phyloP scores from a whole-genome alignment of 2,113 vertebrate genomes.

The Sinocyclocheilus anshuiensis region DNA sequence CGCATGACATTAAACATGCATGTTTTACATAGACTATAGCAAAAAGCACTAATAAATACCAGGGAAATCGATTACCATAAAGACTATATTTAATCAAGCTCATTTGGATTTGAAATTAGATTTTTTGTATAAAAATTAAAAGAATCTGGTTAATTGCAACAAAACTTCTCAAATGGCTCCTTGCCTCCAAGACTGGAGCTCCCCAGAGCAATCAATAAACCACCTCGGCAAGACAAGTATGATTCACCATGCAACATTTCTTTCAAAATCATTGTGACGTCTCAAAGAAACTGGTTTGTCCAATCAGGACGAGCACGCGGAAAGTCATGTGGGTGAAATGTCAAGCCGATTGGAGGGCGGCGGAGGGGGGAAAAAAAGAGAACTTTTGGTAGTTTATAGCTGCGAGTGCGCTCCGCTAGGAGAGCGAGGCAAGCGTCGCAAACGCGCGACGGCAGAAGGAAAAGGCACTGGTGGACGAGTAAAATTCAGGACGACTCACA shows the following conservation, averaged over 20 bases:
- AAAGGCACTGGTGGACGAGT: conserved; percentile 19
- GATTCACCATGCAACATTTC: conserved; percentile 60
- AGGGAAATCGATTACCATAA: too few species aligned
- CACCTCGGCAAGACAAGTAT: conserved; percentile 59
- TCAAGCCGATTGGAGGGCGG: conserved; percentile 71
- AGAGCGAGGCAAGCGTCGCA: conserved; percentile 45
- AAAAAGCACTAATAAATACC: not conserved
- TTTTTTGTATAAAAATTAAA: not conserved
- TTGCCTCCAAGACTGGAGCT: conserved; percentile 53
- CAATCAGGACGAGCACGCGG: conserved; percentile 64
- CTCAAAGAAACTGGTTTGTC: conserved; percentile 53
- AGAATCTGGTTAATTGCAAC: conserved; percentile 60
- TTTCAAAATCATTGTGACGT: conserved; percentile 61
- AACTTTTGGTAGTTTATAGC: conserved; percentile 64
- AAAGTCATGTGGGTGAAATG: conserved; percentile 65
- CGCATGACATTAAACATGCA: not conserved
- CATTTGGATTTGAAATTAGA: not conserved
- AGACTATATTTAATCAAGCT: not conserved
- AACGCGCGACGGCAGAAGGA: conserved; percentile 31
- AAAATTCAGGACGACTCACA: conserved; percentile 42
- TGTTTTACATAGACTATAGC: not conserved
- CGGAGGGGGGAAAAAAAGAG: too few species aligned
- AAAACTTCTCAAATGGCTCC: conserved; percentile 60
- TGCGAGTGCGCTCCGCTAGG: conserved; percentile 42
- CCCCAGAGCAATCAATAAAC: conserved; percentile 62